These are phyloP conservation scores for Drosophila pseudotalamancana DNA, from an alignment of 2,888 invertebrate genomes.

Conservation along the genomic window DNA sequence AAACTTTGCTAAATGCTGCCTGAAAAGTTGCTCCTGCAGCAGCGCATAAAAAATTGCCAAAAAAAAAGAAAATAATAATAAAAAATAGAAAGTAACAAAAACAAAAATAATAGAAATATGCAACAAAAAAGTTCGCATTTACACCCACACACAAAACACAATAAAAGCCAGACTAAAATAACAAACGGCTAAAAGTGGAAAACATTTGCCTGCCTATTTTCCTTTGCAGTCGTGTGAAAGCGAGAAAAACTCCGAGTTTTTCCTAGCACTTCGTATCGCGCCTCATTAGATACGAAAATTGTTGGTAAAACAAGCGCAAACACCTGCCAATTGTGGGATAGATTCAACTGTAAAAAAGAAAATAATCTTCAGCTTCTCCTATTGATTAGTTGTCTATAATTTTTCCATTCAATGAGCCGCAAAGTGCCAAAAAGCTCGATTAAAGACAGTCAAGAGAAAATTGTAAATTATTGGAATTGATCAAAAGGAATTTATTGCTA, in stretches of 20 bases:
- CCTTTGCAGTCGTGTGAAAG: not conserved
- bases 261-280: conserved; percentile 19
- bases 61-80: conserved; percentile 21
- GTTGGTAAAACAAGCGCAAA: conserved; percentile 82
- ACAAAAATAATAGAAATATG: conserved; percentile 33
- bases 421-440: conserved; percentile 41
- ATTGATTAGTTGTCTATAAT: conserved; percentile 82
- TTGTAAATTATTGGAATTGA: not conserved
- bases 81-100: conserved; percentile 3
- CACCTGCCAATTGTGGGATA: conserved; percentile 69
- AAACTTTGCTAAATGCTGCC: conserved; percentile 62
- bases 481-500: not conserved
- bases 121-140: conserved; percentile 56
- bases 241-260: conserved; percentile 7
- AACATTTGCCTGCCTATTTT: conserved; percentile 71
- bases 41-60: conserved; percentile 24
- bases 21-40: conserved; percentile 57
- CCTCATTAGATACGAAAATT: conserved; percentile 77
- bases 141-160: conserved; percentile 52
- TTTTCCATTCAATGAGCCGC: conserved; percentile 82
- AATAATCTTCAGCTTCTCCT: conserved; percentile 16
- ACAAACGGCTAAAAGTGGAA: conserved; percentile 62
- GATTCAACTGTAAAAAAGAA: conserved; percentile 31
- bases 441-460: not conserved
- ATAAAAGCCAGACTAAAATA: conserved; percentile 32